Percentiles rank a stretch among this genome's conserved stretches.
Evolutionary conservation across 2,797 vertebrate species (phyloP).

Genomic region (Enoplosus armatus): DNA sequence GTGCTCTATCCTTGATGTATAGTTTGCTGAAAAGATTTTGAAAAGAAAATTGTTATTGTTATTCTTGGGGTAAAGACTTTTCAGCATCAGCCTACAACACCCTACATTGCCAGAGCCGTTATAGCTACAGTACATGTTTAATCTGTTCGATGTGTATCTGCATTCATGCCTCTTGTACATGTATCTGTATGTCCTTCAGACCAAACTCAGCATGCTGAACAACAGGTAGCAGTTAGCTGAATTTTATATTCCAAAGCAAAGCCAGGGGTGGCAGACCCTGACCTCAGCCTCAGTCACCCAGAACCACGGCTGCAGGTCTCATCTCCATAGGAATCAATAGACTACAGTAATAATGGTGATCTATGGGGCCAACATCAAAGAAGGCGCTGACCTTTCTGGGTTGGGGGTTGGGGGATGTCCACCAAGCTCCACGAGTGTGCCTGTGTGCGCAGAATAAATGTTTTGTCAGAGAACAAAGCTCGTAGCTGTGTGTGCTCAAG

Average conservation of each 20-base stretch:
- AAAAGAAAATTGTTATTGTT: no score
- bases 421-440: constrained; percentile 57
- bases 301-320: constrained; percentile 73
- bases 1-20: no score
- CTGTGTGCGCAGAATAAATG: constrained; percentile 79
- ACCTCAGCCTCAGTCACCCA: constrained; percentile 77
- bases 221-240: constrained; percentile 67
- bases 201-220: constrained; percentile 67
- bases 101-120: constrained; percentile 16
- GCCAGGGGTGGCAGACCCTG: constrained; percentile 64
- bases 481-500: constrained; percentile 24
- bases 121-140: constrained; percentile 26
- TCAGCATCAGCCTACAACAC: constrained; percentile 18
- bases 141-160: constrained; percentile 53
- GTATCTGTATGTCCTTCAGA: constrained; percentile 70
- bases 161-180: constrained; percentile 38
- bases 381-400: constrained; percentile 82
- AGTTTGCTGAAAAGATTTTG: no score
- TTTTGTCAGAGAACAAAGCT: constrained; percentile 73
- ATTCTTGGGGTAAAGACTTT: no score
- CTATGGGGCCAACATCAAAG: constrained; percentile 86
- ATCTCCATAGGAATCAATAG: constrained; percentile 88
- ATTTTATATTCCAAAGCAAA: constrained; percentile 74
- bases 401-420: constrained; percentile 64
- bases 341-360: constrained; percentile 89